Evolutionary conservation across 2,888 invertebrate species (phyloP), one percentile per base, ranked within the genome.

Genomic region (Drosophila kanekoi): DNA sequence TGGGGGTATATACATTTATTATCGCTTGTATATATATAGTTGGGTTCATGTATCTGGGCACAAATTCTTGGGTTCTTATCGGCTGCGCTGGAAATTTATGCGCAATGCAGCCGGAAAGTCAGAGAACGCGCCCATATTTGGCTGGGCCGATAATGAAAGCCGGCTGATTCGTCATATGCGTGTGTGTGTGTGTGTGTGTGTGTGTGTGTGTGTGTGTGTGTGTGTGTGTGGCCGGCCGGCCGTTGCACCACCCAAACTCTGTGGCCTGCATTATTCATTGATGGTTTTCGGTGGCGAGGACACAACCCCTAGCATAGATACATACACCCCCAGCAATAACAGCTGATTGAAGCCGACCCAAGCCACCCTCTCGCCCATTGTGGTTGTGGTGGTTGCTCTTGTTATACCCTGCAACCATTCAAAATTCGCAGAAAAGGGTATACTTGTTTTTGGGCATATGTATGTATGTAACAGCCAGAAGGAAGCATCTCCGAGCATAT

Each of bases 261-360:
- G 49, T 37, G 41, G 16, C 38, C 48, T 49, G 75, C 74, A 66
- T 68, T 47, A 54, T 49, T 54, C 54, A 51, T 58, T 53, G 35
- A 23, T 40, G 16, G 14, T 2, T 53, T 35, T 51, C 9, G 37
- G 11, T 32, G 28, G 8, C 28, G 28, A 28, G 28, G 2, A 8
- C 28, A 28, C 28, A 28, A 28, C 28, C 28, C 28, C 2, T 28
- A 28, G 28, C 28, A 28, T 28, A 6, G 8, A 28, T 28, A 6
- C 28, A 28, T 28, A 28, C 28, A 16, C 32, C 44, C 53, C 23
- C 23, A 23, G 6, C 11, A 14, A 40, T 14, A 72, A 78, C 81
- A 81, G 81, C 81, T 81, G 81, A 84, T 75, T 66, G 52, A 56
- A 40, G 6, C 40, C 35, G 18, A 20, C 13, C 14, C 32, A 9